Base-by-base conservation (phyloP, 2,888 invertebrate genomes). In the Apomyelois bistriatella region DNA sequence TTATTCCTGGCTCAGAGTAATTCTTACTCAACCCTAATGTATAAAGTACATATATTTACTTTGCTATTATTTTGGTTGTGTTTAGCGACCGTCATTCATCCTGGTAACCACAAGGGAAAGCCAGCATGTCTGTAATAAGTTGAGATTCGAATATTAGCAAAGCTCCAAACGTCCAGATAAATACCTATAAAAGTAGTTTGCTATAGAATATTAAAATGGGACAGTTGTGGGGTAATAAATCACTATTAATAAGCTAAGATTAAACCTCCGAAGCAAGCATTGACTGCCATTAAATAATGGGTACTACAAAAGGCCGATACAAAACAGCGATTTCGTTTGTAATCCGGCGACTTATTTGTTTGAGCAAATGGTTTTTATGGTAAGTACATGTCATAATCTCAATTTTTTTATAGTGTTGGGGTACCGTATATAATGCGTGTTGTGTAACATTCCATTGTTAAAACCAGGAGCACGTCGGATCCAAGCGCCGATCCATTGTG, bases 371-470 rank as follows among this genome's bases (percentile, higher is more conserved):
- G 72, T 69, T 74, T 76, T 70, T 74, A 66, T 68, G 60, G 55
- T n/a, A n/a, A n/a, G n/a, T 66, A 64, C 64, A 66, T 61, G 65
- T 67, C 61, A 62, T 80, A 83, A 79, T 78, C 78, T 74, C 66
- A 55, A 48, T 56, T 56, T 75, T 79, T 82, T 79, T 79, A 59
- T 53, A 61, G 28, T 57, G 60, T 76, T 74, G 71, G 72, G 72
- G 68, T 75, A 74, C 70, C 77, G 76, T 75, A 69, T 66, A 73
- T 75, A 67, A 76, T 73, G 74, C 65, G 63, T 83, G 81, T 86
- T 85, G 74, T 74, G 70, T 70, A 82, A 86, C 80, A 78, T 61
- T 62, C 74, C 58, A 76, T 87, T 87, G 83, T 88, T 63, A 61
- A 54, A 48, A 66, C 68, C 62, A 66, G 65, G 65, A 75, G 71